A percentile compares a stretch with the other conserved stretches of the same genome.
Conservation (phyloP, 2,797 vertebrate species). For the Zenarchopterus dispar region DNA sequence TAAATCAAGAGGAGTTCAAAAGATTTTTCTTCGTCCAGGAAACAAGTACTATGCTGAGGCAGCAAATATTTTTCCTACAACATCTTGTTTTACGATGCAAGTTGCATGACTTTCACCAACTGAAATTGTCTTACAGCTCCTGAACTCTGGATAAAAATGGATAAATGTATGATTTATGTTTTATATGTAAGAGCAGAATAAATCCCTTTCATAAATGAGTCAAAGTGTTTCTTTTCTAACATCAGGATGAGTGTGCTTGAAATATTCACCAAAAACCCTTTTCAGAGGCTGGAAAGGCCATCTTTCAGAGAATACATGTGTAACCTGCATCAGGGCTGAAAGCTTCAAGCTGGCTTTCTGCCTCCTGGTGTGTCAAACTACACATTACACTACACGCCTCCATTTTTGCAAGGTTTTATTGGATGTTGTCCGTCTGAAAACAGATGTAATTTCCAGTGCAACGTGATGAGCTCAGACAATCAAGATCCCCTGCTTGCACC, state of each 20-base stretch:
- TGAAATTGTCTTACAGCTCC: no score
- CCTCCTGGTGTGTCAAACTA: constrained; percentile 38
- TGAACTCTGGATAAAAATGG: no score
- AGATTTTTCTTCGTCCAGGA: background rate
- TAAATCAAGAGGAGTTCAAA: background rate
- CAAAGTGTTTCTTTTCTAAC: background rate
- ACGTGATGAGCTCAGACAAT: constrained; percentile 1
- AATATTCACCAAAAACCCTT: no score
- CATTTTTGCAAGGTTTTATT: constrained; percentile 45
- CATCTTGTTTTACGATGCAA: no score
- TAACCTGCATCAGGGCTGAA: constrained; percentile 15
- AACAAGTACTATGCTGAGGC: background rate
- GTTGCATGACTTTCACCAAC: no score
- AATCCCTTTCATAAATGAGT: background rate
- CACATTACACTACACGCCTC: constrained; percentile 38
- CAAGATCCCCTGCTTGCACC: constrained; percentile 10
- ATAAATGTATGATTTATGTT: no score
- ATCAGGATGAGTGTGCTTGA: background rate
- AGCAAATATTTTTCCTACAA: no score
- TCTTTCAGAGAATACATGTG: background rate
- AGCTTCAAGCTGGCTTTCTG: constrained; percentile 15
- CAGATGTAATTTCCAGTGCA: constrained; percentile 60
- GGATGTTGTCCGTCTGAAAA: constrained; percentile 56
- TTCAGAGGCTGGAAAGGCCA: no score
- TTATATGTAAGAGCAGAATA: no score